phyloP scores from a whole-genome alignment of 2,113 vertebrate genomes.

The Clarias magur region DNA sequence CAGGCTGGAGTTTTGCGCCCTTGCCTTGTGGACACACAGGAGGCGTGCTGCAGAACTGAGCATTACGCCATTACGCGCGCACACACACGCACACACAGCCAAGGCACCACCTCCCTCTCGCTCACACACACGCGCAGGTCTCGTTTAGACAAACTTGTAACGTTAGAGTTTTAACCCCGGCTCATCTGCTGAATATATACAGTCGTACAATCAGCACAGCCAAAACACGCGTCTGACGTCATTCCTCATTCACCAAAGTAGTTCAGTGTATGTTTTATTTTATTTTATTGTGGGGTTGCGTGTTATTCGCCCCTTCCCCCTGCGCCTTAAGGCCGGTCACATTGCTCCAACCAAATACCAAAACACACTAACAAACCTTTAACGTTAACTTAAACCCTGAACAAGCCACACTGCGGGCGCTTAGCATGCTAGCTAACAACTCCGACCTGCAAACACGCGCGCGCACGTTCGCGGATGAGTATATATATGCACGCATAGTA shows the following conservation, averaged over 20 bases:
- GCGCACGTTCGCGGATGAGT: too few species aligned
- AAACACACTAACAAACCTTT: neutral
- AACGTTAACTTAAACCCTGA: too few species aligned
- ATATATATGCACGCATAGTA: neutral
- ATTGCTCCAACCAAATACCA: neutral
- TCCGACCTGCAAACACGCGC: too few species aligned
- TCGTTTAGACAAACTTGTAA: neutral
- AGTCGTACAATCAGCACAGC: neutral
- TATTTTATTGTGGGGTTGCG: neutral
- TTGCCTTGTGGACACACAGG: neutral
- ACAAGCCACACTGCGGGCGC: neutral
- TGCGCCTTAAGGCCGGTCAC: neutral
- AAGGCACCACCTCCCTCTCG: neutral
- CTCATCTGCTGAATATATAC: neutral
- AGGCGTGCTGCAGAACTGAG: conserved; percentile 10
- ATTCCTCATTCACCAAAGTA: neutral
- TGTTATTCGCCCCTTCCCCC: neutral
- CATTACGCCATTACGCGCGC: conserved; percentile 23
- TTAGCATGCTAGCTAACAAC: conserved; percentile 5
- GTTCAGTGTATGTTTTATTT: neutral
- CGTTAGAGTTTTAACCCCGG: neutral
- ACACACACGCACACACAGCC: neutral
- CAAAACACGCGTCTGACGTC: conserved; percentile 10
- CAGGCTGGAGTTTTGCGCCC: neutral
- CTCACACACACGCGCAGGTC: neutral